phyloP scores from a whole-genome alignment of 2,797 vertebrate genomes.

The Mormyrops attenuatus region DNA sequence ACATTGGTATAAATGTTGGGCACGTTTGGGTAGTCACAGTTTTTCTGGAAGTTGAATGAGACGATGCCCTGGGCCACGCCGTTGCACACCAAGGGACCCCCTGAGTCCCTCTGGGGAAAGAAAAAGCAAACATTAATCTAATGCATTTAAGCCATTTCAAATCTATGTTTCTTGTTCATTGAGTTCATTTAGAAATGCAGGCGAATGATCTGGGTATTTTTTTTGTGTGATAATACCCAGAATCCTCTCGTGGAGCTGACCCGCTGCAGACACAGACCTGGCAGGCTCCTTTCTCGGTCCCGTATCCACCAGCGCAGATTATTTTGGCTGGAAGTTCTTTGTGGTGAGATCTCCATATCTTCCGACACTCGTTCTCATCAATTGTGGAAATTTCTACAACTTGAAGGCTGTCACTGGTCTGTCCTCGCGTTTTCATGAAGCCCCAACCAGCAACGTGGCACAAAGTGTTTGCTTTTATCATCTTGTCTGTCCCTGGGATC shows the following conservation, averaged over 20 bases:
- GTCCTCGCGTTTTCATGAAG: background rate
- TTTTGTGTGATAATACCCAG: background rate
- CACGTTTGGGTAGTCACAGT: conserved; percentile 38
- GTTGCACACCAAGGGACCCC: conserved; percentile 55
- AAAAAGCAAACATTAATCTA: background rate
- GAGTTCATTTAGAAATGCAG: background rate
- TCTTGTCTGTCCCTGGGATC: conserved; percentile 13
- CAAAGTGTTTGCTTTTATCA: conserved; percentile 15
- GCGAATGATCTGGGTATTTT: background rate
- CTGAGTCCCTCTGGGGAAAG: conserved; percentile 52
- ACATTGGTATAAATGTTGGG: conserved; percentile 58
- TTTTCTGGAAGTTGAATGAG: conserved; percentile 29
- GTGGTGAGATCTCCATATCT: background rate
- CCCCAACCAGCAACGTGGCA: conserved; percentile 47
- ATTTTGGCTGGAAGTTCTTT: conserved; percentile 27
- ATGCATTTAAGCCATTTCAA: background rate
- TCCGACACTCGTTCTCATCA: background rate
- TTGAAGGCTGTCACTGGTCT: background rate
- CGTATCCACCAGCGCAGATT: conserved; percentile 48
- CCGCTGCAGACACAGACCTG: background rate
- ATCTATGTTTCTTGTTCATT: background rate
- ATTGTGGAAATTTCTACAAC: conserved; percentile 33
- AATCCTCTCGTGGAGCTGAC: background rate
- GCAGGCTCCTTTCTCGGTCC: conserved; percentile 26
- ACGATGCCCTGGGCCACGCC: conserved; percentile 45